A percentile compares a stretch with the other conserved stretches of the same genome.
Evolutionary conservation across 2,888 invertebrate genomes (phyloP).

Genomic region (Cephus pygmeus): DNA sequence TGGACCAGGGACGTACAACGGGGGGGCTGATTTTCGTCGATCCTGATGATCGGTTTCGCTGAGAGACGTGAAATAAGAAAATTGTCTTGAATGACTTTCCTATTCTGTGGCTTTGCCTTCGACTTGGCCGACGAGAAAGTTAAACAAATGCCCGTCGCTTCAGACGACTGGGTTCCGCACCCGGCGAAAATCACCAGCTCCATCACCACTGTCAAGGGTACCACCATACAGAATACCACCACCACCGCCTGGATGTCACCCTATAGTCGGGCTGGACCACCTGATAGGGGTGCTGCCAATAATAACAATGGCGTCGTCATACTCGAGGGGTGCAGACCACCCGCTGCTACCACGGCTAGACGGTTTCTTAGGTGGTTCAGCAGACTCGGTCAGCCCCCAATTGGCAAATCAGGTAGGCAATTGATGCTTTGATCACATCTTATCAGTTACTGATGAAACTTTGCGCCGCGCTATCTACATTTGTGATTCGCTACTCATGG

Average conservation of each 20-base stretch:
- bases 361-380: conserved; percentile 70
- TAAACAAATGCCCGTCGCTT: conserved; percentile 55
- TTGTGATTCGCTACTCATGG: too few relatives aligned
- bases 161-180: conserved; percentile 56
- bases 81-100: conserved; percentile 55
- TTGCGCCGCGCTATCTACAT: too few relatives aligned
- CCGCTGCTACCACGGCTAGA: conserved; percentile 66
- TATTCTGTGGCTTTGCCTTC: conserved; percentile 59
- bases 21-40: too few relatives aligned
- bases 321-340: conserved; percentile 55
- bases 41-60: conserved; percentile 7
- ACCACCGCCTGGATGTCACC: conserved; percentile 56
- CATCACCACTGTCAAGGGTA: conserved; percentile 53
- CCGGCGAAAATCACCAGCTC: conserved; percentile 56
- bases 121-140: conserved; percentile 57
- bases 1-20: too few relatives aligned
- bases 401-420: conserved; percentile 66
- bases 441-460: too few relatives aligned
- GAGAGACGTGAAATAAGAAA: conserved; percentile 23
- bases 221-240: conserved; percentile 51
- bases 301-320: conserved; percentile 56
- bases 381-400: conserved; percentile 68
- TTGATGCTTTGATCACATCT: background rate
- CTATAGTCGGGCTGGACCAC: conserved; percentile 43
- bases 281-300: conserved; percentile 40